Base-by-base conservation (phyloP, 2,888 invertebrate species). In the Yponomeuta sedellus region DNA sequence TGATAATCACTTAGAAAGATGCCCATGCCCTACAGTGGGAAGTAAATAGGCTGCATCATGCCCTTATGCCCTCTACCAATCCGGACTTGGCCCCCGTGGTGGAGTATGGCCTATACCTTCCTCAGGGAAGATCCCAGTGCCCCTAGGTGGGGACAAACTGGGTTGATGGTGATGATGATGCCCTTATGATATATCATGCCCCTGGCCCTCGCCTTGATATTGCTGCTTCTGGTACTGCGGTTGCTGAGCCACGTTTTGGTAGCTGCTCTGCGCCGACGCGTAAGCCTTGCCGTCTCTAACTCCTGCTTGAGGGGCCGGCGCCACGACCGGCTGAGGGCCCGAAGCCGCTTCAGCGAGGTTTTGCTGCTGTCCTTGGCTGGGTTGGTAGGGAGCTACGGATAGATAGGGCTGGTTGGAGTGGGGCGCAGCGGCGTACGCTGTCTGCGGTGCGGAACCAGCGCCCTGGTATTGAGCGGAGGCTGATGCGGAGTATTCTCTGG, bases 401-500 rank as follows among this genome's bases (percentile, higher is more conserved):
- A 52, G 44, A 16, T 52, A 52, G 44, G 44, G 57, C 63, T 61
- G 59, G 16, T 20, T 52, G n/a, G 65, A 63, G 16, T 34, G 39
- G 28, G 65, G 65, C 19, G 63, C 57, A 10, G 52, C 12, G 10
- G 10, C 19, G n/a, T 22, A 52, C 16, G 10, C 11, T 10, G 8
- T 20, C 52, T 39, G 66, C 10, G 61, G 10, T 16, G 12, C 64
- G 10, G 66, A 61, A 64, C 67, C 57, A 25, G 67, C 11, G 62
- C 61, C 64, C 69, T 68, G 57, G 67, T 62, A 64, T 16, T 59
- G 34, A 39, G 64, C 56, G 34, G 12, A 25, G 34, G n/a, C 22
- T 22, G 25, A 10, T n/a, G 64, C 40, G 19, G 40, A 19, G 64
- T 64, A 44, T 64, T 63, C 63, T 20, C 64, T 64, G 64, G n/a